Evolutionary conservation across 2,888 invertebrate genomes (phyloP).

Genomic region (Athalia rosae): DNA sequence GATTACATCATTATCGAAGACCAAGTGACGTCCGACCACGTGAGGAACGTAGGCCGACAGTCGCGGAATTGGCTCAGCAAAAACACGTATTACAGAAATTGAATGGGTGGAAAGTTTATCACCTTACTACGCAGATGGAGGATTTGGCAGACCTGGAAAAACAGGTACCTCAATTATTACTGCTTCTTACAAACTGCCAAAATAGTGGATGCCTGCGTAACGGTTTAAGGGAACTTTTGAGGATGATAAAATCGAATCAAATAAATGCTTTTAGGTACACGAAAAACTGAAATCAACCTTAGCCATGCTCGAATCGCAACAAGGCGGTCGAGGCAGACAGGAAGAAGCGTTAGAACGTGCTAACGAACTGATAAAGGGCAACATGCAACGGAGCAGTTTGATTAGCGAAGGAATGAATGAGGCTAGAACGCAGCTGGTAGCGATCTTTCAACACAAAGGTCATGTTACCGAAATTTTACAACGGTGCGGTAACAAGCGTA

Average conservation of each 20-base stretch:
- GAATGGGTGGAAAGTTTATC: slow-evolving; percentile 96
- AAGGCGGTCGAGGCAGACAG: slow-evolving; percentile 61
- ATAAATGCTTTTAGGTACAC: slow-evolving; percentile 61
- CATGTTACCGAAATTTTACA: slow-evolving; percentile 92
- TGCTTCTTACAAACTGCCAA: too few relatives aligned
- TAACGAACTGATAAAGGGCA: slow-evolving; percentile 82
- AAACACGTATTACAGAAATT: slow-evolving; percentile 90
- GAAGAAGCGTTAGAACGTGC: slow-evolving; percentile 69
- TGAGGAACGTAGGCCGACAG: slow-evolving; percentile 89
- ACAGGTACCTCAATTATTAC: too few relatives aligned
- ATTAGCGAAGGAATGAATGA: slow-evolving; percentile 94
- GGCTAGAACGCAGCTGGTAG: slow-evolving; percentile 89
- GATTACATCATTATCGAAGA: slow-evolving; percentile 68
- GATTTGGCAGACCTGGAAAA: slow-evolving; percentile 80
- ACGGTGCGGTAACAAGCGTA: slow-evolving; percentile 93
- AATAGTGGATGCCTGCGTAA: too few relatives aligned
- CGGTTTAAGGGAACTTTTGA: too few relatives aligned
- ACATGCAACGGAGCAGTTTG: slow-evolving; percentile 94
- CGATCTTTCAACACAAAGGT: slow-evolving; percentile 93
- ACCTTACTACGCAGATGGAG: slow-evolving; percentile 94
- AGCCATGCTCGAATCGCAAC: slow-evolving; percentile 66
- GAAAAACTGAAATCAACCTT: slow-evolving; percentile 70
- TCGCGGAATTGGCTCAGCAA: slow-evolving; percentile 93
- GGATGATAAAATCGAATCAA: too few relatives aligned
- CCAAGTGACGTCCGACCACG: slow-evolving; percentile 89